phyloP scores from a whole-genome alignment of 2,888 invertebrate genomes.

The Tuta absoluta region DNA sequence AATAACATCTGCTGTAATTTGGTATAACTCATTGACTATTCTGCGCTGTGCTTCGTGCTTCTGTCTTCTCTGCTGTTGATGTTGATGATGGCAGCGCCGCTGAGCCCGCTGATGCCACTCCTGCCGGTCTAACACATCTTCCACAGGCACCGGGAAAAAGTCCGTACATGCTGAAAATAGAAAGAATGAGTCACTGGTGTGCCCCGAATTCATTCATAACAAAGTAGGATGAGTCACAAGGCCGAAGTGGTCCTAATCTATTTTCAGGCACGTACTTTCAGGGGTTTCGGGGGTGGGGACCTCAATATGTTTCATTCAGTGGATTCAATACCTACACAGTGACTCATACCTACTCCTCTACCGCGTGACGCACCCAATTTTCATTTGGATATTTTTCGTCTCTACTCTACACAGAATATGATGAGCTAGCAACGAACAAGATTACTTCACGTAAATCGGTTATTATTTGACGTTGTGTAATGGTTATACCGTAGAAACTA shows the following conservation, averaged over 20 bases:
- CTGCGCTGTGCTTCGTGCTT: not conserved
- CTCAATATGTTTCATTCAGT: conserved; percentile 44
- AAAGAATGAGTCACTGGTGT: not conserved
- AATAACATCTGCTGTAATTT: not conserved
- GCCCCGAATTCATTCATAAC: not conserved
- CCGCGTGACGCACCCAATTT: not conserved
- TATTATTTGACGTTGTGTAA: too few relatives aligned
- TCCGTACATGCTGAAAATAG: not conserved
- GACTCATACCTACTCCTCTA: conserved; percentile 37
- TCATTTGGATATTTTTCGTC: too few relatives aligned
- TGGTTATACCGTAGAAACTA: not conserved
- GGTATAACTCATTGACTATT: not conserved
- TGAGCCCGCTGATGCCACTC: not conserved
- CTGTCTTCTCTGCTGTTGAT: not conserved
- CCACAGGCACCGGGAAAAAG: conserved; percentile 4
- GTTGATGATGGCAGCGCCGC: not conserved
- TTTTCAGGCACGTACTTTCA: conserved; percentile 38
- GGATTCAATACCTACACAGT: conserved; percentile 28
- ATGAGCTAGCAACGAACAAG: too few relatives aligned
- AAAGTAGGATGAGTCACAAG: conserved; percentile 47
- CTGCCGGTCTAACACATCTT: conserved; percentile 1
- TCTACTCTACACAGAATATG: too few relatives aligned
- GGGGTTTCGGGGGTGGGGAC: conserved; percentile 40
- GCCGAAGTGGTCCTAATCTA: conserved; percentile 36
- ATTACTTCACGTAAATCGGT: too few relatives aligned